Evolutionary conservation across 2,888 invertebrate genomes (phyloP).

Genomic region (Arctia plantaginis): DNA sequence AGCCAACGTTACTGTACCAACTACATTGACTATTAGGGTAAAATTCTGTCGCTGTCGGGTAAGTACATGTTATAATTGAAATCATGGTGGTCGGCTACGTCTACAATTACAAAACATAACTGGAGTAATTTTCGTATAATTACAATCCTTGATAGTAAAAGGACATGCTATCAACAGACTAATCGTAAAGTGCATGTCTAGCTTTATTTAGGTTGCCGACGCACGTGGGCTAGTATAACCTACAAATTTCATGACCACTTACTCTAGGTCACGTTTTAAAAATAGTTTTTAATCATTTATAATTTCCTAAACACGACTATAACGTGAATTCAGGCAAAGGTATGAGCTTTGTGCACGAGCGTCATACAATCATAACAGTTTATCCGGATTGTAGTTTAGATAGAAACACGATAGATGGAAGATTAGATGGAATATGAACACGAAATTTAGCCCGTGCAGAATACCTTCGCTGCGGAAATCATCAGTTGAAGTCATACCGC

Average conservation of each 20-base stretch:
- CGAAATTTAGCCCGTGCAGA: background rate
- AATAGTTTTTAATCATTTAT: conserved; percentile 52
- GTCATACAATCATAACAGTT: background rate
- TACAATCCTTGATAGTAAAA: conserved; percentile 11
- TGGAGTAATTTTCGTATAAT: background rate
- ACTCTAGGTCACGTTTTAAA: conserved; percentile 65
- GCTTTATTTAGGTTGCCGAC: conserved; percentile 40
- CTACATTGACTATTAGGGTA: no score
- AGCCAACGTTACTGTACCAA: no score
- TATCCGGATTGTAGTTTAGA: background rate
- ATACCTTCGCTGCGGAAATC: background rate
- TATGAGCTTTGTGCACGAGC: background rate
- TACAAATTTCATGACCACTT: conserved; percentile 59
- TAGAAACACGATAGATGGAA: no score
- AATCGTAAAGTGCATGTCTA: conserved; percentile 42
- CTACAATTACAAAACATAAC: background rate
- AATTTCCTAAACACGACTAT: background rate
- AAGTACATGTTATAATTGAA: no score
- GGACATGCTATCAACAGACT: conserved; percentile 16
- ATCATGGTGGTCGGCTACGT: background rate
- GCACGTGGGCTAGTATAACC: conserved; percentile 49
- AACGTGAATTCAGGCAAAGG: background rate
- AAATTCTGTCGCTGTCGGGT: no score
- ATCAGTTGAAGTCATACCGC: background rate
- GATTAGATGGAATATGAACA: no score